Conservation (phyloP, 2,888 invertebrate genomes). For the Lottia gigantea region DNA sequence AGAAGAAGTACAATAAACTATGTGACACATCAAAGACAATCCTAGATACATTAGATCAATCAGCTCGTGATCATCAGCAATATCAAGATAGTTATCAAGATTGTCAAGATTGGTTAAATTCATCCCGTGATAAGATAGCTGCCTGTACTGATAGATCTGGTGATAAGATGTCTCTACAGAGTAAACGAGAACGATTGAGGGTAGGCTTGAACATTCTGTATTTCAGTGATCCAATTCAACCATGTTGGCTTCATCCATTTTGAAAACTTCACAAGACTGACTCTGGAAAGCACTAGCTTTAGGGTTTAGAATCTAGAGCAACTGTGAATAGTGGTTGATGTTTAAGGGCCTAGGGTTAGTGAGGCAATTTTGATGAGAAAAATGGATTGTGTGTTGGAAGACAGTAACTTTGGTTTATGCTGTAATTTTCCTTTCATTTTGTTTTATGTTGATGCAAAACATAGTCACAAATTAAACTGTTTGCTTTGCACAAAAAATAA, state of each 20-base stretch:
- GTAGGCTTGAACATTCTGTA: conserved; percentile 28
- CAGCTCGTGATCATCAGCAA: conserved; percentile 86
- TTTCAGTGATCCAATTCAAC: background rate
- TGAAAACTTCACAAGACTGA: background rate
- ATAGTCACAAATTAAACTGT: background rate
- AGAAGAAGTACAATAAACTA: conserved; percentile 53
- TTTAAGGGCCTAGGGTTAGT: too few species aligned
- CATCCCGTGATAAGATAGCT: conserved; percentile 54
- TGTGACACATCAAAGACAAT: conserved; percentile 73
- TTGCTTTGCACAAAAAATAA: background rate
- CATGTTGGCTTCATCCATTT: too few species aligned
- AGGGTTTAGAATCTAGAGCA: too few species aligned
- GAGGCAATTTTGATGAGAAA: too few species aligned
- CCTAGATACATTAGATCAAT: conserved; percentile 84
- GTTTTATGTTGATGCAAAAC: background rate
- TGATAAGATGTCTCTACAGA: conserved; percentile 74
- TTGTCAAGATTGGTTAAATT: conserved; percentile 82
- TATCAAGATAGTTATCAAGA: conserved; percentile 80
- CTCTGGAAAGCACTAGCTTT: too few species aligned
- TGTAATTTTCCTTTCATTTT: background rate
- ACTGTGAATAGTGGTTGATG: background rate
- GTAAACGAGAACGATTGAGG: conserved; percentile 65
- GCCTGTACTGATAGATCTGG: conserved; percentile 72
- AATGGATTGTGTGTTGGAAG: too few species aligned
- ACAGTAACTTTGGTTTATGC: background rate